Conservation (phyloP, 2,797 vertebrate species). For the Leucoraja ocellata region DNA sequence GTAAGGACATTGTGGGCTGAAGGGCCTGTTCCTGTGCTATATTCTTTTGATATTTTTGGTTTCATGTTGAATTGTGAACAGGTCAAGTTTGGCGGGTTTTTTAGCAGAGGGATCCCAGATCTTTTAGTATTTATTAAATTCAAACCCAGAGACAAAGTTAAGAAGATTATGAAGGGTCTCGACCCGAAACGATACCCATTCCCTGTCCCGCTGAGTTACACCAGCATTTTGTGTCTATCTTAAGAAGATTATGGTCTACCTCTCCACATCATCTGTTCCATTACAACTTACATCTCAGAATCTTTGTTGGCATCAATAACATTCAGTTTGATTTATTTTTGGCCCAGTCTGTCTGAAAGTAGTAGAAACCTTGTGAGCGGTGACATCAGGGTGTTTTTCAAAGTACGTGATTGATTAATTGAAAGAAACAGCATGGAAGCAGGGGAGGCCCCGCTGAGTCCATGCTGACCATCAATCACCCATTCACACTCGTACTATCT, state of each 20-base stretch:
- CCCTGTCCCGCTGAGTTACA: too few species aligned
- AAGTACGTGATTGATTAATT: background rate
- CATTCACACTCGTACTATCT: too few species aligned
- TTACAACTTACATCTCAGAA: background rate
- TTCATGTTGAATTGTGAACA: background rate
- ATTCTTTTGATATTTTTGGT: too few species aligned
- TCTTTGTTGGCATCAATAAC: background rate
- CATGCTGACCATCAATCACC: too few species aligned
- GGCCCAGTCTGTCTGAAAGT: background rate
- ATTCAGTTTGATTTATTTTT: background rate
- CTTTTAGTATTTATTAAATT: background rate
- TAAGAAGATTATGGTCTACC: background rate
- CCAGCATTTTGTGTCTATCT: too few species aligned
- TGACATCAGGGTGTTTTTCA: background rate
- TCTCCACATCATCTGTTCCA: too few species aligned
- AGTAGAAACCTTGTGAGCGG: background rate
- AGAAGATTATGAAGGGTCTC: too few species aligned
- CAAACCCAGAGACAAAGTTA: background rate
- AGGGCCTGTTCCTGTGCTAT: too few species aligned
- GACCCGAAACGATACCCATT: too few species aligned
- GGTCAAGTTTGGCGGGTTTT: background rate
- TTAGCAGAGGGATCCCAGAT: background rate
- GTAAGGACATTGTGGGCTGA: too few species aligned
- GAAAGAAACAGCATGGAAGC: too few species aligned
- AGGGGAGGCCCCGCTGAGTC: too few species aligned